Evolutionary conservation across 2,888 invertebrate genomes (phyloP), one percentile per base, ranked within the genome.

Genomic region (Leucozona laternaria): DNA sequence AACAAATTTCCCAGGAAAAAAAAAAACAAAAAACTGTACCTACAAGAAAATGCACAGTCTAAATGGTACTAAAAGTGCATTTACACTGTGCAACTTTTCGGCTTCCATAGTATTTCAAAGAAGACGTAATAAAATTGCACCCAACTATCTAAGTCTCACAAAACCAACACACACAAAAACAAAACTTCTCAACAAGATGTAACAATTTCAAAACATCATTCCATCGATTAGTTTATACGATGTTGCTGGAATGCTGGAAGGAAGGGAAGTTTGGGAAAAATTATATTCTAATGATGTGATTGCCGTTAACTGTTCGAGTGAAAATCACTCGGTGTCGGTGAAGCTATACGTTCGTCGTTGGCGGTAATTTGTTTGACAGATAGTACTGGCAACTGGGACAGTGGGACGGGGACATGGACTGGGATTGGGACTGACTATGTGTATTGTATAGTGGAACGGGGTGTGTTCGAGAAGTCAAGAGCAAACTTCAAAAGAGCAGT

Each of bases 401-500:
- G n/a, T n/a, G n/a, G n/a, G n/a, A n/a, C n/a, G n/a, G n/a, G n/a
- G n/a, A n/a, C n/a, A n/a, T n/a, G n/a, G n/a, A n/a, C n/a, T n/a
- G n/a, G n/a, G n/a, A n/a, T n/a, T n/a, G n/a, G n/a, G 7, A 25
- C 50, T 50, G 22, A 13, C 22, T 53, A 15, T 25, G 53, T 5
- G 0, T n/a, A n/a, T 1, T 53, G 15, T 22, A 15, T 11, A 31
- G 40, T 43, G 20, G 37, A 50, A 28, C 4, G 57, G 37, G 43
- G 45, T 57, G 13, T 64, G 75, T 55, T 31, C 64, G 34, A n/a
- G 43, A 70, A 79, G 71, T 66, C 50, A 76, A 70, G 45, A 64
- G 70, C 43, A 85, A 85, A 85, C 85, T 85, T 85, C 85, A 78
- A 85, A 85, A 80, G 81, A 85, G 28, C 85, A 81, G 85, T 85